These are phyloP conservation scores for Pimephales promelas DNA, from an alignment of 2,113 vertebrate genomes.

Conservation along the genomic window DNA sequence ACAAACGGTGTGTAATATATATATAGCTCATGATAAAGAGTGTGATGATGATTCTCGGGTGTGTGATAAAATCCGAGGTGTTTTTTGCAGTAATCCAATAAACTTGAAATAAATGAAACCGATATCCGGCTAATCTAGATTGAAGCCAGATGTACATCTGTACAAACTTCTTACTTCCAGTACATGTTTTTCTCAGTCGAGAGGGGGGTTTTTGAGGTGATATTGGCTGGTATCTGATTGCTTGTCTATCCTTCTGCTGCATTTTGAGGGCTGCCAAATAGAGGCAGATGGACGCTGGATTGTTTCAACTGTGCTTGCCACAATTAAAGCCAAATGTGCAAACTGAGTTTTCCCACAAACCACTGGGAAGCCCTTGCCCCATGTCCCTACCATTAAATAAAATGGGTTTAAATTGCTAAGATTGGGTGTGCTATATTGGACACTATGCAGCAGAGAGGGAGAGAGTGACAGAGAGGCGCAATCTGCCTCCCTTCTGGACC, in stretches of 20 bases:
- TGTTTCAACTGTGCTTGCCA: slow-evolving; percentile 34
- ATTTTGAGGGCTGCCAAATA: slow-evolving; percentile 26
- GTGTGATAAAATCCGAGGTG: neutral
- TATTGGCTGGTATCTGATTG: slow-evolving; percentile 38
- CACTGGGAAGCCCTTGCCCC: neutral
- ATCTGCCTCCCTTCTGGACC: slow-evolving; percentile 48
- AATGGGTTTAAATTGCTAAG: slow-evolving; percentile 15
- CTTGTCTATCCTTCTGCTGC: slow-evolving; percentile 20
- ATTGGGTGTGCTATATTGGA: slow-evolving; percentile 37
- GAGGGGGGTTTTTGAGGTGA: slow-evolving; percentile 13
- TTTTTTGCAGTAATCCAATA: slow-evolving; percentile 13
- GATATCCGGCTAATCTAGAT: slow-evolving; percentile 29
- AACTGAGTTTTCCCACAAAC: slow-evolving; percentile 43
- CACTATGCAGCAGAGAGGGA: neutral
- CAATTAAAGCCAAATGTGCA: slow-evolving; percentile 28
- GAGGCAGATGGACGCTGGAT: slow-evolving; percentile 39
- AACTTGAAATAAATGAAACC: slow-evolving; percentile 1
- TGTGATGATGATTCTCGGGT: slow-evolving; percentile 9
- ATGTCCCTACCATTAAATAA: neutral
- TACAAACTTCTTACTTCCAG: neutral
- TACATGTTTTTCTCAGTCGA: neutral
- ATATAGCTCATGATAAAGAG: neutral
- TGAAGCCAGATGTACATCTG: slow-evolving; percentile 44
- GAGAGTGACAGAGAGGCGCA: slow-evolving; percentile 21
- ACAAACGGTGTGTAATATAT: neutral